Evolutionary conservation across 1,140 invertebrate genomes (phyloP).

Genomic region (Parasteatoda tepidariorum): DNA sequence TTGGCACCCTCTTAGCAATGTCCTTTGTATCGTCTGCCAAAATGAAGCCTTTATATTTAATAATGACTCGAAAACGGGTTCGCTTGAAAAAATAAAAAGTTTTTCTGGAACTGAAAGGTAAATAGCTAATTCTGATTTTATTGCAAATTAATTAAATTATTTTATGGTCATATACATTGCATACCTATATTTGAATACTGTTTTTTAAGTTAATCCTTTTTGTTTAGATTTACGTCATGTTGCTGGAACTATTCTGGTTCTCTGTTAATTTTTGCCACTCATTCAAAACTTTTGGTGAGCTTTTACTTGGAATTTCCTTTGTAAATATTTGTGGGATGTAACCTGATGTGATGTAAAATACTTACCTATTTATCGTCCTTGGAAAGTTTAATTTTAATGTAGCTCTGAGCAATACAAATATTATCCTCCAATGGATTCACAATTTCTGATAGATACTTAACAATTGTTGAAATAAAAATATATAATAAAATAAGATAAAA

Average conservation of each 20-base stretch:
- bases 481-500: too few species aligned
- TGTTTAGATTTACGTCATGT: slow-evolving; percentile 55
- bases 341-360: too few species aligned
- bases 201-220: neutral
- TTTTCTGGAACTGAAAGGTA: slow-evolving; percentile 59
- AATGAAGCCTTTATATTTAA: slow-evolving; percentile 60
- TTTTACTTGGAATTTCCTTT: neutral
- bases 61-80: slow-evolving; percentile 50
- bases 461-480: too few species aligned
- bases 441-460: too few species aligned
- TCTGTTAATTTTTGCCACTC: slow-evolving; percentile 58
- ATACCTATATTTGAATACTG: neutral
- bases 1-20: slow-evolving; percentile 51
- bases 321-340: too few species aligned
- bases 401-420: too few species aligned
- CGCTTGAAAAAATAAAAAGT: slow-evolving; percentile 58
- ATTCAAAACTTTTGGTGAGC: slow-evolving; percentile 56
- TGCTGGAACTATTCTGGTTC: slow-evolving; percentile 61
- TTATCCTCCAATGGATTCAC: too few species aligned
- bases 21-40: slow-evolving; percentile 52
- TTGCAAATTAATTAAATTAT: too few species aligned
- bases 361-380: too few species aligned
- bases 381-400: too few species aligned
- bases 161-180: neutral
- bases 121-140: too few species aligned